These are phyloP conservation scores for Meloe dianella DNA, from an alignment of 2,888 invertebrate species.

Conservation along the genomic window DNA sequence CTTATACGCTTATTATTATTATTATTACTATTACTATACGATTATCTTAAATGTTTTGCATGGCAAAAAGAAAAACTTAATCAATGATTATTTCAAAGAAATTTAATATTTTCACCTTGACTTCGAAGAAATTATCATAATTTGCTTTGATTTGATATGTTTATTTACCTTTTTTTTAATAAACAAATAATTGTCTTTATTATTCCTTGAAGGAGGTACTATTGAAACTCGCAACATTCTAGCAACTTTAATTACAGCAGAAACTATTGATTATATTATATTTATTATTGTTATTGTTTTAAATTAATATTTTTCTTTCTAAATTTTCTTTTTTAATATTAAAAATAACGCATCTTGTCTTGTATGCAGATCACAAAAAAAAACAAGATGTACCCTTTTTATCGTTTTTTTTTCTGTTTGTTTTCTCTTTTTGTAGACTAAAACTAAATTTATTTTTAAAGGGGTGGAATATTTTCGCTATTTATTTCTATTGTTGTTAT, in stretches of 20 bases:
- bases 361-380: neutral
- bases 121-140: neutral
- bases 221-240: constrained; percentile 61
- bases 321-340: constrained; percentile 43
- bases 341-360: constrained; percentile 18
- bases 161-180: constrained; percentile 18
- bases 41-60: constrained; percentile 37
- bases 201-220: constrained; percentile 41
- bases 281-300: constrained; percentile 33
- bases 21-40: constrained; percentile 24
- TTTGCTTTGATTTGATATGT: constrained; percentile 19
- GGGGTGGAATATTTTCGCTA: constrained; percentile 29
- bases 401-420: constrained; percentile 24
- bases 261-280: constrained; percentile 35
- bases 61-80: constrained; percentile 36
- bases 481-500: constrained; percentile 13
- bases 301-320: constrained; percentile 35
- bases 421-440: constrained; percentile 33
- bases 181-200: constrained; percentile 8
- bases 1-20: constrained; percentile 29
- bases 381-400: constrained; percentile 30
- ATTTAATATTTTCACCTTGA: constrained; percentile 25
- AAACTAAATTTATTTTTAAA: constrained; percentile 23
- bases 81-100: constrained; percentile 32
- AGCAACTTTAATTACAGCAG: constrained; percentile 60